Evolutionary conservation across 2,113 vertebrate species (phyloP).

Genomic region (Odontophorus gujanensis): DNA sequence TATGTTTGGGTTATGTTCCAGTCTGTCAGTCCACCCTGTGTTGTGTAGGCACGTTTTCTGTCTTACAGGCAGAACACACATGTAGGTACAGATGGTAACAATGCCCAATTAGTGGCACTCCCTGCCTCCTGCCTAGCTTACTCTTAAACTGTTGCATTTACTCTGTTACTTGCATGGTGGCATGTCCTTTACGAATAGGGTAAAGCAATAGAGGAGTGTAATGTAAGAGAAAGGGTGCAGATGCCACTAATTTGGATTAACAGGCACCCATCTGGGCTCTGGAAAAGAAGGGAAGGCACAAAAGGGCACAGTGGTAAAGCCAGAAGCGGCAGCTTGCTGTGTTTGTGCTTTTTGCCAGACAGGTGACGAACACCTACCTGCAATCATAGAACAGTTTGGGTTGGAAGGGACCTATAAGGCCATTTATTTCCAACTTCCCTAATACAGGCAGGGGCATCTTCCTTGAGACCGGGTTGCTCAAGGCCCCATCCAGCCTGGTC

Average conservation of each 20-base stretch:
- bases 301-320: neutral
- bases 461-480: too few relatives aligned
- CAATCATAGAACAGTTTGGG: neutral
- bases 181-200: neutral
- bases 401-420: too few relatives aligned
- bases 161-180: neutral
- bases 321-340: neutral
- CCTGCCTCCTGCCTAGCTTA: neutral
- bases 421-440: too few relatives aligned
- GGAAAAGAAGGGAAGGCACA: neutral
- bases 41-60: neutral
- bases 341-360: neutral
- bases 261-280: neutral
- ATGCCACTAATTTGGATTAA: neutral
- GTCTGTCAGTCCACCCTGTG: neutral
- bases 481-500: too few relatives aligned
- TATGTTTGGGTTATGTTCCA: neutral
- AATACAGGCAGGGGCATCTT: too few relatives aligned
- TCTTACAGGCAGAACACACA: neutral
- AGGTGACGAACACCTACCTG: neutral
- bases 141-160: neutral
- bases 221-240: neutral
- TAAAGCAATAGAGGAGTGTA: neutral
- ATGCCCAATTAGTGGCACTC: slow-evolving; percentile 21
- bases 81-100: neutral